Percentiles rank a stretch among this genome's conserved stretches.
phyloP scores from a whole-genome alignment of 1,140 invertebrate species.

The Drosophila kanapiae region DNA sequence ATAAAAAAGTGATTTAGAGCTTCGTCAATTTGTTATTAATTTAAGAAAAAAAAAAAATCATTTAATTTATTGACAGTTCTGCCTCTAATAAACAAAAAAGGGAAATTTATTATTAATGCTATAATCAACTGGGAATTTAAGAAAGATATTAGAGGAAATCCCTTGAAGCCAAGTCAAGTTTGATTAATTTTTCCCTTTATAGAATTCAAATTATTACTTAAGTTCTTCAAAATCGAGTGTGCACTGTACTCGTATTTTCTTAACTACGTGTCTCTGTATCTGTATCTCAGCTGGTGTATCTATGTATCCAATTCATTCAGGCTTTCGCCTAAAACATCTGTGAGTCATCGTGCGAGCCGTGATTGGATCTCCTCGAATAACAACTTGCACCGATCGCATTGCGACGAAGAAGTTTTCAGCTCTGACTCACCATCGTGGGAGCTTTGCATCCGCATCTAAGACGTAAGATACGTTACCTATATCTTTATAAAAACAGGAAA shows the following conservation, averaged over 20 bases:
- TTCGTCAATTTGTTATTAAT: too few species aligned
- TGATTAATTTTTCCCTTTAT: background rate
- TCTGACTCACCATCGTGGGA: slow-evolving; percentile 39
- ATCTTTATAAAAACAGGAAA: background rate
- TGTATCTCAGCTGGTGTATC: slow-evolving; percentile 39
- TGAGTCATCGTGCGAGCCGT: slow-evolving; percentile 37
- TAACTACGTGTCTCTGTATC: slow-evolving; percentile 18
- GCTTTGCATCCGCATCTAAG: slow-evolving; percentile 40
- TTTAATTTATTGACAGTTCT: background rate
- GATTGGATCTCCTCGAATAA: slow-evolving; percentile 26
- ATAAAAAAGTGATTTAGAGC: too few species aligned
- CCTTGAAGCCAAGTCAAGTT: too few species aligned
- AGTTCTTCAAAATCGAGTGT: background rate
- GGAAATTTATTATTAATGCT: background rate
- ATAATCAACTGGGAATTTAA: background rate
- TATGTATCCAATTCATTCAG: slow-evolving; percentile 45
- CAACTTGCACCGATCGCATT: slow-evolving; percentile 40
- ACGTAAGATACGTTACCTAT: slow-evolving; percentile 9
- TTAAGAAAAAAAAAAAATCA: too few species aligned
- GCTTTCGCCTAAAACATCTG: slow-evolving; percentile 48
- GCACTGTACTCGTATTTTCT: slow-evolving; percentile 21
- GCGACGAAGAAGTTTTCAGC: slow-evolving; percentile 36
- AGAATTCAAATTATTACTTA: too few species aligned
- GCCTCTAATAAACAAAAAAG: too few species aligned
- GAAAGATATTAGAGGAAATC: background rate